Percentiles rank a stretch among this genome's conserved stretches.
Evolutionary conservation across 2,797 vertebrate species (phyloP).

Genomic region (Hyperoplus immaculatus): DNA sequence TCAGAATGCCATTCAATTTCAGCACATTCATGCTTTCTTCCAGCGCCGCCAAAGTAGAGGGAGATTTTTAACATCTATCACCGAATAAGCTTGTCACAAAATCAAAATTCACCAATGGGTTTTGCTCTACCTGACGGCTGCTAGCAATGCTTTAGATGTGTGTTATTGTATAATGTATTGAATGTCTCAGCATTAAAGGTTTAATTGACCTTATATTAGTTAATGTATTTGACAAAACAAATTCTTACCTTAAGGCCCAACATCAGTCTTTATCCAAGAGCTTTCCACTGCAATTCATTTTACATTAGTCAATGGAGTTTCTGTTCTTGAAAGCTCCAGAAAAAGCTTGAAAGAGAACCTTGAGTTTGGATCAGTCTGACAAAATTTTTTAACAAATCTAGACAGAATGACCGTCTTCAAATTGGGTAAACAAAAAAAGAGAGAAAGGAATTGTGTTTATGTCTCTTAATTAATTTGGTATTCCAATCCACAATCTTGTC

Average conservation of each 20-base stretch:
- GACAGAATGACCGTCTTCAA: too few species aligned
- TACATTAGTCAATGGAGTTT: background rate
- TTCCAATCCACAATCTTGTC: conserved; percentile 11
- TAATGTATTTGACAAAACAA: background rate
- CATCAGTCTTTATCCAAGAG: background rate
- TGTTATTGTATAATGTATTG: background rate
- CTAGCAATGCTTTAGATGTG: background rate
- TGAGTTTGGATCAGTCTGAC: background rate
- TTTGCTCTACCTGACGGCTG: background rate
- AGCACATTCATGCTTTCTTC: background rate
- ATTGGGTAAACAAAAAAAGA: too few species aligned
- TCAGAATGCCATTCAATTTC: background rate
- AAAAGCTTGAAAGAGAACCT: background rate
- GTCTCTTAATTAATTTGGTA: background rate
- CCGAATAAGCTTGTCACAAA: background rate
- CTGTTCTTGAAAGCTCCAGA: background rate
- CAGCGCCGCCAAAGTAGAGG: background rate
- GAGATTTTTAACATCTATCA: background rate
- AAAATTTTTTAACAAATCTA: too few species aligned
- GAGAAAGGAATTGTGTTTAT: background rate
- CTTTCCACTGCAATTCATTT: background rate
- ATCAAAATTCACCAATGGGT: background rate
- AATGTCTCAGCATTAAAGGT: background rate
- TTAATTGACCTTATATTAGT: background rate
- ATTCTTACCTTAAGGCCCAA: background rate